Evolutionary conservation across 2,888 invertebrate genomes (phyloP), one percentile per base, ranked within the genome.

Genomic region (Dromius quadrimaculatus): DNA sequence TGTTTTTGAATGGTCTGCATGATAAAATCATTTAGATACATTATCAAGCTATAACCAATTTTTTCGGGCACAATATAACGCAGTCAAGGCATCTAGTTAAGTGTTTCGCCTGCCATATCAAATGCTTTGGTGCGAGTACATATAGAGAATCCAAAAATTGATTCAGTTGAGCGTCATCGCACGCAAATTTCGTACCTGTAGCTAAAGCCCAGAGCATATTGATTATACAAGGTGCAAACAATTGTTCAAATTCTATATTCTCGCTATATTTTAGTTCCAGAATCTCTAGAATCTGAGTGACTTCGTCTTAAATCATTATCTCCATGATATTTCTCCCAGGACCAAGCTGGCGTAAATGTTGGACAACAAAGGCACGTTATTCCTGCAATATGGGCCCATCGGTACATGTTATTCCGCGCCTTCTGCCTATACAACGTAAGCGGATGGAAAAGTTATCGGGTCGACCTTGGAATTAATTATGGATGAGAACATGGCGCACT

Each of bases 151-250:
- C 77, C 3, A 89, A 76, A 5, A 89, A 77, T 2, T 78, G 78
- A 1, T 79, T 74, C 34, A 88, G 74, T 11, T 82, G 79, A 2
- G 79, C 74, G 72, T 87, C 84, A 2, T 81, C 79, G 38, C 82
- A 79, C n/a, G 81, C 75, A 34, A 88, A 83, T 32, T 85, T 74
- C 1, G 72, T 70, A 0, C 85, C 84, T 8, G 66, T 66, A 57
- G 90, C 84, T 82, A 89, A 87, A 19, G 85, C 85, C 92, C 92
- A 92, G 13, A 91, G 78, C 0, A 88, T 85, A 78, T 92, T 92
- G 72, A 91, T 80, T 0, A 90, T 87, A 0, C 88, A 85, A 36
- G 88, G 81, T 66, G 89, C 88, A 41, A 91, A 86, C 9, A 64
- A 1, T 11, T 47, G 47, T 15, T 47, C 47, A 6, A 64, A 36